Percentiles rank a stretch among this genome's conserved stretches.
Evolutionary conservation across 2,113 vertebrate genomes (phyloP).

Genomic region (Engystomops pustulosus): DNA sequence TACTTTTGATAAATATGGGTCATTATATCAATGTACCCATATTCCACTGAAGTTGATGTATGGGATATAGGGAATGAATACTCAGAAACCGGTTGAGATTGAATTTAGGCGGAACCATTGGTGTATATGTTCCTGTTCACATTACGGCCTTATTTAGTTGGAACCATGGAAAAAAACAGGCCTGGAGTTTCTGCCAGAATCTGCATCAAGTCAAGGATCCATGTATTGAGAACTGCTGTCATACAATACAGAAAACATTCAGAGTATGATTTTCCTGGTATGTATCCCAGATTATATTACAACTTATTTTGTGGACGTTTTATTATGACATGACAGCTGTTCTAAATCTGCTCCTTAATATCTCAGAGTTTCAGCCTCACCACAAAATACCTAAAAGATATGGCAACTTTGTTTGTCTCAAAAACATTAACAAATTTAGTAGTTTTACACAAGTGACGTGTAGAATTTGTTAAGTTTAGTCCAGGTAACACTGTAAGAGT

Average conservation of each 20-base stretch:
- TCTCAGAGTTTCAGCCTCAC: background rate
- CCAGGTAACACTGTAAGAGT: no score
- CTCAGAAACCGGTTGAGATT: no score
- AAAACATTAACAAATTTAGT: background rate
- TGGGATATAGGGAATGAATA: no score
- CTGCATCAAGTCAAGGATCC: background rate
- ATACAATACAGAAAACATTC: constrained; percentile 1
- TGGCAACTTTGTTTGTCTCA: background rate
- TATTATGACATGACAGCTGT: background rate
- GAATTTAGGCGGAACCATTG: no score
- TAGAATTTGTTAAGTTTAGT: background rate
- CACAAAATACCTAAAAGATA: background rate
- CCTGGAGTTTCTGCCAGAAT: background rate
- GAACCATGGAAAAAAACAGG: background rate
- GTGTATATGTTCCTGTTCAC: no score
- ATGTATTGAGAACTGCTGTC: background rate
- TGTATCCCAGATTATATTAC: background rate
- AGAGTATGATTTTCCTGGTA: background rate
- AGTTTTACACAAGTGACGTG: background rate
- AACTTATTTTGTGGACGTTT: background rate
- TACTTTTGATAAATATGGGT: no score
- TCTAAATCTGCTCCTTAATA: background rate
- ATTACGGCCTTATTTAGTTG: background rate
- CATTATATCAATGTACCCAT: no score
- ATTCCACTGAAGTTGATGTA: no score